A percentile compares a stretch with the other conserved stretches of the same genome.
phyloP scores from a whole-genome alignment of 2,113 vertebrate species.

The Tiliqua scincoides region DNA sequence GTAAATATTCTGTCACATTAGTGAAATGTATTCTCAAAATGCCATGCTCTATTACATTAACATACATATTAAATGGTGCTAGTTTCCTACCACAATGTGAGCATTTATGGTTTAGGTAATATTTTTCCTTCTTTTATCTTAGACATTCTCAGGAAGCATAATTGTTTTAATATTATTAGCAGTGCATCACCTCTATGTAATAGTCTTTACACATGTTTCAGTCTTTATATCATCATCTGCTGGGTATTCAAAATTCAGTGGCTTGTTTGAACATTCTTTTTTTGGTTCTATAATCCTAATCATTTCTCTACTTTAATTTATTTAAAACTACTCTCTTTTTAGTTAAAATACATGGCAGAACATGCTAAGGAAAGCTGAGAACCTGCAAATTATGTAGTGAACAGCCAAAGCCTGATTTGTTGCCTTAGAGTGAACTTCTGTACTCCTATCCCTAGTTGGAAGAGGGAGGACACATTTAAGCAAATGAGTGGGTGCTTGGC shows the following conservation, averaged over 20 bases:
- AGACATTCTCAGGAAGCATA: neutral
- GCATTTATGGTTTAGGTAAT: neutral
- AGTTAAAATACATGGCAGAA: neutral
- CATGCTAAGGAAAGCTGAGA: neutral
- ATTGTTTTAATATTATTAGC: slow-evolving; percentile 12
- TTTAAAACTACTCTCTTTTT: neutral
- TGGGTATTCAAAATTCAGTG: neutral
- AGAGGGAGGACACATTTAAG: neutral
- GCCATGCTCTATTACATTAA: slow-evolving; percentile 22
- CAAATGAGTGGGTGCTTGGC: neutral
- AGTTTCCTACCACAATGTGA: slow-evolving; percentile 4
- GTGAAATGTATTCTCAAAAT: slow-evolving; percentile 23
- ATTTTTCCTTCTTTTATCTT: neutral
- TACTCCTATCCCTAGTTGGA: neutral
- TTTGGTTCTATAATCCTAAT: neutral
- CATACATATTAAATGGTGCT: neutral
- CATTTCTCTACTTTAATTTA: neutral
- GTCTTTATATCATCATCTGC: neutral
- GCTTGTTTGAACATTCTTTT: neutral
- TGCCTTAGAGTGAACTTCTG: neutral
- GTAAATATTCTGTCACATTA: slow-evolving; percentile 25
- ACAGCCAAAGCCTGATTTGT: accelerated
- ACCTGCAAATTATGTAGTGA: accelerated
- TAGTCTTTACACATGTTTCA: too few relatives aligned
- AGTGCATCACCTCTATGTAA: neutral